Evolutionary conservation across 2,888 invertebrate species (phyloP).

Genomic region (Cephus rjabovi): DNA sequence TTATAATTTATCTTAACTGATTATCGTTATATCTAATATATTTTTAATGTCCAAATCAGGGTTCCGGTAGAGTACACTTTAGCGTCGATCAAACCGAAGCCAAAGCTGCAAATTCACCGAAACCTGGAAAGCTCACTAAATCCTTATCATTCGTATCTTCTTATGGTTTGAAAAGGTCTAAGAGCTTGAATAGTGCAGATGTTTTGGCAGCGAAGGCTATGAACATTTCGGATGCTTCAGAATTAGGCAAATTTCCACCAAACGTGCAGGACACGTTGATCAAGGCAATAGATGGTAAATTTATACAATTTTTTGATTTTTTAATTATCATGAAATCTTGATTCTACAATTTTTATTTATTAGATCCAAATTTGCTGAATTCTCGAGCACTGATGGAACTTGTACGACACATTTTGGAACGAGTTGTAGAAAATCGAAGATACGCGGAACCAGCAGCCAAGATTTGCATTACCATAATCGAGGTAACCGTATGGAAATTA

Average conservation of each 20-base stretch:
- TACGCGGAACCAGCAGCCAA: slow-evolving; percentile 88
- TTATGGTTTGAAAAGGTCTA: slow-evolving; percentile 80
- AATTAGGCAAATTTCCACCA: slow-evolving; percentile 80
- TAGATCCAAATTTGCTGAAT: slow-evolving; percentile 83
- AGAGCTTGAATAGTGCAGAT: slow-evolving; percentile 84
- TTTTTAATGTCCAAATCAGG: slow-evolving; percentile 32
- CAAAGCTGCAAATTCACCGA: slow-evolving; percentile 34
- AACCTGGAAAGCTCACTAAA: slow-evolving; percentile 60
- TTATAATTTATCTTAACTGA: background rate
- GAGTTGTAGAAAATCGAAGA: slow-evolving; percentile 82
- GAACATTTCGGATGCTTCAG: slow-evolving; percentile 73
- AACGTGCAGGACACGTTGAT: slow-evolving; percentile 81
- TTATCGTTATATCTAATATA: background rate
- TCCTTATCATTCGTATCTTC: slow-evolving; percentile 61
- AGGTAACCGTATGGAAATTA: slow-evolving; percentile 62
- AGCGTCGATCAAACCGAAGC: slow-evolving; percentile 30
- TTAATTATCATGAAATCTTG: background rate
- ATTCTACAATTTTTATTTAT: slow-evolving; percentile 14
- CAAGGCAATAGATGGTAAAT: slow-evolving; percentile 77
- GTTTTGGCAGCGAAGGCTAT: slow-evolving; percentile 73
- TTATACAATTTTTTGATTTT: background rate
- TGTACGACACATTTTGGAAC: slow-evolving; percentile 83
- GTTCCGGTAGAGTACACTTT: slow-evolving; percentile 28
- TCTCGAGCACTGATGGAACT: slow-evolving; percentile 85
- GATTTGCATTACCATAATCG: slow-evolving; percentile 87